Evolutionary conservation across 2,888 invertebrate genomes (phyloP), one percentile per base, ranked within the genome.

Genomic region (Apamea anceps): DNA sequence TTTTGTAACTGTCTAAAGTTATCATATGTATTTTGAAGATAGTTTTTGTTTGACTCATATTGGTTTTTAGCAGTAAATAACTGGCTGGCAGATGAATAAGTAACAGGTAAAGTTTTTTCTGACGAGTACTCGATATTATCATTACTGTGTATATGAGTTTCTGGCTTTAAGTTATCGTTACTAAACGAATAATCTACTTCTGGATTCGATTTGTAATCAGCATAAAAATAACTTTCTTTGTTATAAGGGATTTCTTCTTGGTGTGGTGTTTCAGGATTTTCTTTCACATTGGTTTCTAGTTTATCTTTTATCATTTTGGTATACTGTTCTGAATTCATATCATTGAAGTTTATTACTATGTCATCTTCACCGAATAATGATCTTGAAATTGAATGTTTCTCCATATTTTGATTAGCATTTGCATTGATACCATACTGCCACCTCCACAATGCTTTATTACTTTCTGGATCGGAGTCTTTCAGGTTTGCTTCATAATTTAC

Each of bases 381-480:
- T 87, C 97, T 93, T 3, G 97, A 97, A 81, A 97, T 97, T 4
- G 94, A 93, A 81, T 95, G 94, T 92, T 96, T 97, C 51, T 93
- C 93, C 21, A 93, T 86, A 79, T 90, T 90, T 85, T 94, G 93
- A 87, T 94, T 94, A 80, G 91, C 87, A 80, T 93, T 95, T 37
- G 94, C 87, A 85, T 95, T 96, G 66, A 95, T 76, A 21, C 96
- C 96, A 79, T 96, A 97, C 89, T 96, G 97, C 97, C 96, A 96
- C 81, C 96, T 93, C 96, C 97, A 97, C 66, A 97, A 89, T 15
- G 93, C 94, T 92, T 96, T 96, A 84, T 94, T 95, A 77, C 88
- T 93, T 80, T 96, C 96, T 87, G 93, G 93, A 68, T 96, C 96
- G 15, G 92, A 76, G 60, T 96, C 96, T 85, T 94, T 95, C 21